Base-by-base conservation (phyloP, 2,888 invertebrate species). In the Iselma pallidipennis region DNA sequence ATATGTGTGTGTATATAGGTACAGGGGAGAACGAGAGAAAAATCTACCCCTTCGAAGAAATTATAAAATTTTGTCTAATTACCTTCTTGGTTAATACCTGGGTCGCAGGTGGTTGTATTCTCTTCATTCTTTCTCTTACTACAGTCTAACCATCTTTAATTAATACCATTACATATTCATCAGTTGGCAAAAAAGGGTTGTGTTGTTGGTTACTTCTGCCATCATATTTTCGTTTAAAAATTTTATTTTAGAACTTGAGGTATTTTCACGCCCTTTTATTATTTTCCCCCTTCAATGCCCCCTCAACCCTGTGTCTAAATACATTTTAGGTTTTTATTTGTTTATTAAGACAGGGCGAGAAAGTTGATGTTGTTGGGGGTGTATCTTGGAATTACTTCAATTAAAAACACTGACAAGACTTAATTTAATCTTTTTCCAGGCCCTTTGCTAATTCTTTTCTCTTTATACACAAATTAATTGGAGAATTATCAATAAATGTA, bases 91-190 rank as follows among this genome's bases (percentile, higher is more conserved):
- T 42, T 76, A 77, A 76, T 77, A 76, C 78, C 77, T 76, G 75
- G 79, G 78, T 74, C 80, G 80, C 81, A 81, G 81, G 81, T 81
- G 81, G 77, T 42, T 21, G 21, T 42, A 42, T 42, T 42, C 42
- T 42, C n/a, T 42, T 42, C 42, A 21, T 21, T 42, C 42, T 19
- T 21, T 42, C 75, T 74, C 71, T 74, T 69, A 75, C n/a, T n/a
- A n/a, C n/a, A n/a, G n/a, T n/a, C n/a, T n/a, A n/a, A n/a, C 76
- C 78, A 77, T 80, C 79, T 80, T 80, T 80, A 81, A 81, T 81
- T 81, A 81, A 80, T 80, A 76, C 77, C 80, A 81, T 81, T 81
- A 80, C 81, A 78, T 80, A 81, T 81, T 81, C 80, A 80, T 80
- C 80, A 80, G 76, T 68, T 69, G 64, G 69, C 65, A 65, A 71